These are phyloP conservation scores for Conus canariensis DNA, from an alignment of 2,888 invertebrate species.

Conservation along the genomic window DNA sequence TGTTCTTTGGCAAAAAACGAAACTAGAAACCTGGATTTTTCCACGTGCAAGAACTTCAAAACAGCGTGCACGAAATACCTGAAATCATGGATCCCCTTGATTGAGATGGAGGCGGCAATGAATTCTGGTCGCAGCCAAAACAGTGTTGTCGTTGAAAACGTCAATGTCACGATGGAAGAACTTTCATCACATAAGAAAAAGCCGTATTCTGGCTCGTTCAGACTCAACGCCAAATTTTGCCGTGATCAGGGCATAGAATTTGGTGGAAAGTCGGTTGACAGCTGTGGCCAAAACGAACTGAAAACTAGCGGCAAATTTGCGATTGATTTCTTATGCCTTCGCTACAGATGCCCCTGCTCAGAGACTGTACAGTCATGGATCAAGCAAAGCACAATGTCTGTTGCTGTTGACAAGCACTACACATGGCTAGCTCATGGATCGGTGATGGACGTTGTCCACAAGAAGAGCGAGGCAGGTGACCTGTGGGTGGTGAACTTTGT, in stretches of 20 bases:
- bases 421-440: conserved; percentile 37
- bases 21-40: conserved; percentile 33
- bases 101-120: conserved; percentile 63
- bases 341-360: conserved; percentile 16
- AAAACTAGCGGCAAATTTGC: background rate
- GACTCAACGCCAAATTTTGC: conserved; percentile 18
- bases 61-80: conserved; percentile 39
- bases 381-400: background rate
- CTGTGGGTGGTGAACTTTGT: conserved; percentile 10
- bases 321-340: conserved; percentile 36
- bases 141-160: conserved; percentile 23
- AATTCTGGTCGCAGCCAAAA: background rate
- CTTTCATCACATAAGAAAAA: background rate
- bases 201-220: conserved; percentile 21
- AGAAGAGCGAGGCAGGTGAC: conserved; percentile 4
- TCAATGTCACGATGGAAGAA: background rate
- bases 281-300: background rate
- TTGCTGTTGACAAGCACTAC: conserved; percentile 30
- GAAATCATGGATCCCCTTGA: conserved; percentile 56
- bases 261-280: conserved; percentile 22
- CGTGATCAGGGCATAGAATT: conserved; percentile 25
- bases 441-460: background rate
- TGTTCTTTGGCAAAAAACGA: conserved; percentile 52
- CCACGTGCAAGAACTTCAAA: conserved; percentile 21
- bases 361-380: background rate